These are phyloP conservation scores for Acanthurus lineatus DNA, from an alignment of 2,797 vertebrate species.

Conservation along the genomic window DNA sequence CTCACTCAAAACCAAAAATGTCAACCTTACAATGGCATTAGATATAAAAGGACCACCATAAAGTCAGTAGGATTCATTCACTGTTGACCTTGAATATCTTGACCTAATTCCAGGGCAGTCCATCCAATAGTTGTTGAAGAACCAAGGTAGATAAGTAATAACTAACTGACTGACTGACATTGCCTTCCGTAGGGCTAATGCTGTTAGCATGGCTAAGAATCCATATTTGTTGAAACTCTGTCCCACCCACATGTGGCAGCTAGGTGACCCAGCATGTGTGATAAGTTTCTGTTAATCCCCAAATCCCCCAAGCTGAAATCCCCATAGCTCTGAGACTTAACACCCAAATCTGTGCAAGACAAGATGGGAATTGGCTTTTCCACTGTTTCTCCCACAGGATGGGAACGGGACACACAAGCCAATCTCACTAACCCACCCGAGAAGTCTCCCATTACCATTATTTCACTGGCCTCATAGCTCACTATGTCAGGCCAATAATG, in stretches of 20 bases:
- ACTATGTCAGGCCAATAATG: slow-evolving; percentile 44
- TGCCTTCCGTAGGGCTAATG: background rate
- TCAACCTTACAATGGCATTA: no score
- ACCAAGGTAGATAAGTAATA: slow-evolving; percentile 7
- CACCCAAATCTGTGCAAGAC: slow-evolving; percentile 61
- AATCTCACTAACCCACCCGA: slow-evolving; percentile 51
- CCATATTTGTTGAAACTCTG: slow-evolving; percentile 23
- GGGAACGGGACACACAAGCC: slow-evolving; percentile 49
- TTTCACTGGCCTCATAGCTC: slow-evolving; percentile 52
- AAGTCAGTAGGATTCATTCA: no score
- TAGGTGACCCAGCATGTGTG: slow-evolving; percentile 66
- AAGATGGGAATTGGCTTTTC: slow-evolving; percentile 68
- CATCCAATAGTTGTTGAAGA: background rate
- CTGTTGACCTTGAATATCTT: no score
- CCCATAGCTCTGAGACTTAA: slow-evolving; percentile 53
- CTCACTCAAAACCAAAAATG: no score
- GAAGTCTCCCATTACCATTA: slow-evolving; percentile 61
- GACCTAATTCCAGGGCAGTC: background rate
- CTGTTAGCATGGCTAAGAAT: slow-evolving; percentile 18
- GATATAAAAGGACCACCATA: no score
- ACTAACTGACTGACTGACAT: background rate
- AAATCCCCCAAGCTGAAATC: slow-evolving; percentile 66
- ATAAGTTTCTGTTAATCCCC: slow-evolving; percentile 68
- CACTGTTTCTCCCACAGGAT: slow-evolving; percentile 65
- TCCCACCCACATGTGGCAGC: slow-evolving; percentile 45